phyloP scores from a whole-genome alignment of 2,888 invertebrate genomes.

The Idaea biselata region DNA sequence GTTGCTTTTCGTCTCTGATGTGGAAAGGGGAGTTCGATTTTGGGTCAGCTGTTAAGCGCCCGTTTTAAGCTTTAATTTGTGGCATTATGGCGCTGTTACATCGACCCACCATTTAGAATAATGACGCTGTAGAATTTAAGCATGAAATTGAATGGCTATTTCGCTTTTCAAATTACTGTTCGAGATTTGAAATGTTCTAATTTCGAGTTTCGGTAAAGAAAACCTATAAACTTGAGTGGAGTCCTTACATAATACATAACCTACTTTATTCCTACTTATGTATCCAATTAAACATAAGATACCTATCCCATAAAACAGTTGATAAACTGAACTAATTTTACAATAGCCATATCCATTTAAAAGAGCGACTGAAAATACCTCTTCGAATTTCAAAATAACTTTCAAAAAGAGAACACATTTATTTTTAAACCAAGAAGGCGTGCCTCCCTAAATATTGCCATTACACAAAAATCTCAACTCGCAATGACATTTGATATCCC shows the following conservation, averaged over 20 bases:
- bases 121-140: conserved; percentile 65
- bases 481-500: conserved; percentile 58
- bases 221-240: neutral
- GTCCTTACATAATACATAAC: too few species aligned
- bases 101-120: conserved; percentile 72
- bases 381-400: too few species aligned
- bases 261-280: too few species aligned
- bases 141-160: conserved; percentile 55
- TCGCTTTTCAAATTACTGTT: conserved; percentile 55
- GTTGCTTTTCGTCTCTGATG: conserved; percentile 71
- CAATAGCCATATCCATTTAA: too few species aligned
- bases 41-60: conserved; percentile 80
- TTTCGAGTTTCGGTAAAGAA: neutral
- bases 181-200: conserved; percentile 30
- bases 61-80: conserved; percentile 81
- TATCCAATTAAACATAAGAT: too few species aligned
- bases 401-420: neutral
- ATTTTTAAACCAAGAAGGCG: neutral
- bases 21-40: conserved; percentile 58
- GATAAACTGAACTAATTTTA: too few species aligned
- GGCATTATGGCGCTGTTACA: conserved; percentile 67
- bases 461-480: conserved; percentile 17
- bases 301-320: too few species aligned
- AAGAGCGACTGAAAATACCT: too few species aligned
- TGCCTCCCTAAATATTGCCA: neutral